phyloP scores from a whole-genome alignment of 1,140 invertebrate species.

The Linepithema humile region DNA sequence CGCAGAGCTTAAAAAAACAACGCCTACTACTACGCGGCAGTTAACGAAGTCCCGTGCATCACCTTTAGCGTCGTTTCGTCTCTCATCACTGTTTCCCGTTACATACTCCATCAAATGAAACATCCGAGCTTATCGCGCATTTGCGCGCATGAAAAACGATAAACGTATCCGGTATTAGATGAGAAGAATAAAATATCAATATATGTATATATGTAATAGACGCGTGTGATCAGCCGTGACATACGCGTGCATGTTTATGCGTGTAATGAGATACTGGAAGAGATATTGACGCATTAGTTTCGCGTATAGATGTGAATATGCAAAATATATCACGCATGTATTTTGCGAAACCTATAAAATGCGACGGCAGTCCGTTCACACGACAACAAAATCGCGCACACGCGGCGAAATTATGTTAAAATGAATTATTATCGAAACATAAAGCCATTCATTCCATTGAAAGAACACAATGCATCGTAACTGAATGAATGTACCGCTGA shows the following conservation, averaged over 20 bases:
- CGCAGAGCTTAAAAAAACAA: neutral
- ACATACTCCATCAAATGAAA: slow-evolving; percentile 7
- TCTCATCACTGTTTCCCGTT: slow-evolving; percentile 37
- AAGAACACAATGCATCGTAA: neutral
- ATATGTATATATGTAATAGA: too few relatives aligned
- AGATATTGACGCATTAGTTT: slow-evolving; percentile 9
- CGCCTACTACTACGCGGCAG: neutral
- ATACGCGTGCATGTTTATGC: neutral
- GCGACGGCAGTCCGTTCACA: neutral
- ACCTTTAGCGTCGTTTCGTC: neutral
- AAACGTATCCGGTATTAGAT: slow-evolving; percentile 6
- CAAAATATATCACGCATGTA: neutral
- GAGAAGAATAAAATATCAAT: neutral
- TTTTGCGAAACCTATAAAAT: slow-evolving; percentile 7
- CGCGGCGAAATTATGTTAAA: slow-evolving; percentile 35
- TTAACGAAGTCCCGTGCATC: slow-evolving; percentile 15
- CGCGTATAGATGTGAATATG: neutral
- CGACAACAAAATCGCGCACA: neutral
- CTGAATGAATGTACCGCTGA: neutral
- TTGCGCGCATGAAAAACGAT: neutral
- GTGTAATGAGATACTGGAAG: neutral
- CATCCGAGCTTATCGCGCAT: slow-evolving; percentile 14
- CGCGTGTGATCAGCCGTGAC: slow-evolving; percentile 1
- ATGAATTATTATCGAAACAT: slow-evolving; percentile 31
- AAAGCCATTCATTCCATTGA: slow-evolving; percentile 9